phyloP scores from a whole-genome alignment of 2,888 invertebrate species.

The Chrysodeixis includens region DNA sequence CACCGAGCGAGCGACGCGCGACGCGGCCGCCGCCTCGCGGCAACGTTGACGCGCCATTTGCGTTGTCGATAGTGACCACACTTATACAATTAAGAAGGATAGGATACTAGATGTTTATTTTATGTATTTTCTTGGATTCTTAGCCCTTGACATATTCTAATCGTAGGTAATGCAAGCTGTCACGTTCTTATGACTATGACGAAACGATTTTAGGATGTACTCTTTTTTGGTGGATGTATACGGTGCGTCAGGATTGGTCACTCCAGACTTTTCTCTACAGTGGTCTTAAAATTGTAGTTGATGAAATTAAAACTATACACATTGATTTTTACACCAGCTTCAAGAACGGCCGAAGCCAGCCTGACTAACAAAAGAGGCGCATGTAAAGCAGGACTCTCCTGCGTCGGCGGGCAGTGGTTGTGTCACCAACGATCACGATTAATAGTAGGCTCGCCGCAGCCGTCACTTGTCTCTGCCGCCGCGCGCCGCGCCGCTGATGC shows the following conservation, averaged over 20 bases:
- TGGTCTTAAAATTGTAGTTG: no score
- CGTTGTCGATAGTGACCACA: constrained; percentile 57
- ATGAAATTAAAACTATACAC: no score
- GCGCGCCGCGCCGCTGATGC: constrained; percentile 34
- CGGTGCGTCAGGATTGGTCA: no score
- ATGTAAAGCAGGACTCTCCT: constrained; percentile 31
- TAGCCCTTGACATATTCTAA: no score
- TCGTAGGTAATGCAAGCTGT: no score
- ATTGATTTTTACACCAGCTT: no score
- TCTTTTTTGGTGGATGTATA: no score
- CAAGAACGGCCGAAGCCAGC: no score
- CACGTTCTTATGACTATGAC: no score
- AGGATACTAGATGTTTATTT: background rate
- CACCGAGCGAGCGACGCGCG: constrained; percentile 40
- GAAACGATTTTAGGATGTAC: no score
- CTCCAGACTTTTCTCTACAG: no score
- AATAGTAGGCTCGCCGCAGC: constrained; percentile 63
- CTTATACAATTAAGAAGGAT: constrained; percentile 12
- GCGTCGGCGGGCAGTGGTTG: background rate
- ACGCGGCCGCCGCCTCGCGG: constrained; percentile 41
- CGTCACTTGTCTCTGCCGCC: constrained; percentile 43
- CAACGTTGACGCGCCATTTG: constrained; percentile 69
- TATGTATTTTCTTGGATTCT: background rate
- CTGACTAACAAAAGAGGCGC: no score
- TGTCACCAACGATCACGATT: constrained; percentile 64